These are phyloP conservation scores for Patiria miniata DNA, from an alignment of 35 echinoderm and acorn worm species.

Conservation along the genomic window DNA sequence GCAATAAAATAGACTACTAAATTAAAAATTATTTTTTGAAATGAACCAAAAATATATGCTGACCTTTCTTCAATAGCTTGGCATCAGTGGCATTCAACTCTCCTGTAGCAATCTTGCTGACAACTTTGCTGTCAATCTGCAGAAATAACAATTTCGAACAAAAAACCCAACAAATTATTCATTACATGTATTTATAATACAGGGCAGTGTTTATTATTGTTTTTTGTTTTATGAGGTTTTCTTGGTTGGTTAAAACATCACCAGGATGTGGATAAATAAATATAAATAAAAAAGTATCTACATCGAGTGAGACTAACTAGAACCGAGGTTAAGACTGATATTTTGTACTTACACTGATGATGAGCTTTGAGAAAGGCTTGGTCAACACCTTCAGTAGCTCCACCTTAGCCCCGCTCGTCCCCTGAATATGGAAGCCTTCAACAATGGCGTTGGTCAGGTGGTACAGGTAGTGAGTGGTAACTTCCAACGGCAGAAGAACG, in stretches of 20 bases:
- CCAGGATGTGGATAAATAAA: too few relatives aligned
- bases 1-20: too few relatives aligned
- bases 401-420: slow-evolving; percentile 71
- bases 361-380: slow-evolving; percentile 69
- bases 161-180: too few relatives aligned
- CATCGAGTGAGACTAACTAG: too few relatives aligned
- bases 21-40: background rate
- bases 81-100: slow-evolving; percentile 53
- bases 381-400: slow-evolving; percentile 74
- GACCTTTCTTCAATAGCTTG: slow-evolving; percentile 58
- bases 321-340: background rate
- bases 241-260: too few relatives aligned
- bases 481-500: slow-evolving; percentile 72
- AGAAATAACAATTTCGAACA: background rate
- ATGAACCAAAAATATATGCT: background rate
- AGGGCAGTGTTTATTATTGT: too few relatives aligned
- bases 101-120: slow-evolving; percentile 72
- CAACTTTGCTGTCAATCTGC: slow-evolving; percentile 71
- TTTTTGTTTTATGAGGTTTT: too few relatives aligned
- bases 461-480: slow-evolving; percentile 61
- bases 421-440: slow-evolving; percentile 52
- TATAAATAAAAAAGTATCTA: too few relatives aligned
- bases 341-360: slow-evolving; percentile 60
- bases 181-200: too few relatives aligned
- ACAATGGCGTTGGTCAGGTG: slow-evolving; percentile 53